These are phyloP conservation scores for Zenarchopterus dispar DNA, from an alignment of 2,797 vertebrate genomes.

Conservation along the genomic window DNA sequence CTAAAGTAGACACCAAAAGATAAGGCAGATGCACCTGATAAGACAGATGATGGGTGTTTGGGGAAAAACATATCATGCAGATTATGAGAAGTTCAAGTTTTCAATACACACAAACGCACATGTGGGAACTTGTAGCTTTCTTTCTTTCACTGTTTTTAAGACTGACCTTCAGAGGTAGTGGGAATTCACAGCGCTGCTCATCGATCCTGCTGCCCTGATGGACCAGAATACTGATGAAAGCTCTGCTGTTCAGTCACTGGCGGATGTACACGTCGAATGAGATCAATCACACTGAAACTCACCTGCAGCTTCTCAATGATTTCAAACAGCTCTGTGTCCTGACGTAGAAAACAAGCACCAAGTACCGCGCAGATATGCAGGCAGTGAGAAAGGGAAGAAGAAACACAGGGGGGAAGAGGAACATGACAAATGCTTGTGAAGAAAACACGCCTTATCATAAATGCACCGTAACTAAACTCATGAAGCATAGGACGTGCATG, in stretches of 20 bases:
- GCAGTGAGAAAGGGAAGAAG: conserved; percentile 41
- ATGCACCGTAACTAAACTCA: background rate
- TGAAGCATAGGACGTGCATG: background rate
- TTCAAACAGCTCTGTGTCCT: conserved; percentile 86
- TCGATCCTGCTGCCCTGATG: conserved; percentile 85
- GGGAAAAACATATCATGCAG: conserved; percentile 26
- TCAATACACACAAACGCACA: conserved; percentile 20
- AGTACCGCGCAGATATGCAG: conserved; percentile 21
- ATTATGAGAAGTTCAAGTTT: conserved; percentile 32
- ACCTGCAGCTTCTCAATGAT: conserved; percentile 89
- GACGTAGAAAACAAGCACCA: conserved; percentile 31
- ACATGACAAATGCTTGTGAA: conserved; percentile 37
- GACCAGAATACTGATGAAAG: conserved; percentile 51
- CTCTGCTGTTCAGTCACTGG: conserved; percentile 30
- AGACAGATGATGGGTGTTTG: conserved; percentile 36
- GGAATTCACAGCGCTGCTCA: conserved; percentile 86
- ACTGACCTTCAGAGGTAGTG: conserved; percentile 81
- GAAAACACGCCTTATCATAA: conserved; percentile 24
- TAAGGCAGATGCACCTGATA: conserved; percentile 7
- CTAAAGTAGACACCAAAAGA: conserved; percentile 46
- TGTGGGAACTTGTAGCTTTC: background rate
- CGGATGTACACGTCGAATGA: conserved; percentile 17
- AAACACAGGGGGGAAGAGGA: conserved; percentile 40
- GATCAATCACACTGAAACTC: conserved; percentile 50
- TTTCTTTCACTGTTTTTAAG: conserved; percentile 2